A percentile compares a stretch with the other conserved stretches of the same genome.
phyloP scores from a whole-genome alignment of 2,797 vertebrate species.

The Onychomys torridus region DNA sequence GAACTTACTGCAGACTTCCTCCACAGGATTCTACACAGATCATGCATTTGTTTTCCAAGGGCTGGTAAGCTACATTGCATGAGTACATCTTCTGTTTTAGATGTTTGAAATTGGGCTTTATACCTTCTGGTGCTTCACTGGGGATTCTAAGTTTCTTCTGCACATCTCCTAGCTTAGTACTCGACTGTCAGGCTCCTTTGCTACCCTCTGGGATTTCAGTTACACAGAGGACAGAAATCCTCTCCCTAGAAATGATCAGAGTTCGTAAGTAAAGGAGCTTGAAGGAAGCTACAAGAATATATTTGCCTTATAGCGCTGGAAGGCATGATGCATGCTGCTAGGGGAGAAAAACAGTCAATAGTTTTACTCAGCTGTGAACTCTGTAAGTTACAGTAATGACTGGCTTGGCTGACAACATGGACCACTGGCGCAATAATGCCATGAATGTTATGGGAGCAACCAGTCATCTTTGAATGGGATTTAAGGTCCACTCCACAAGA shows the following conservation, averaged over 20 bases:
- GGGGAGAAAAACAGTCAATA: not conserved
- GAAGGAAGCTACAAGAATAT: not conserved
- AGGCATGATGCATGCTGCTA: too few species aligned
- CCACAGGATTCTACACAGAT: not conserved
- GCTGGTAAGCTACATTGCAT: not conserved
- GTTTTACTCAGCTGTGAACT: not conserved
- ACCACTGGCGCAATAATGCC: too few species aligned
- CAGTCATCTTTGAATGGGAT: not conserved
- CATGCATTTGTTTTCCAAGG: constrained; percentile 22
- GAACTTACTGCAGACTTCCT: not conserved
- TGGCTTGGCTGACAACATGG: not conserved
- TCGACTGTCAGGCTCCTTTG: constrained; percentile 18
- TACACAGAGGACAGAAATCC: not conserved
- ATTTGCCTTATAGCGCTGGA: not conserved
- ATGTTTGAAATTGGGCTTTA: constrained; percentile 36
- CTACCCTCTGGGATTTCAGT: not conserved
- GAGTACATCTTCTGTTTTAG: constrained; percentile 34
- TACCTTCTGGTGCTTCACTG: not conserved
- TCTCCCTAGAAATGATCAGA: constrained; percentile 3
- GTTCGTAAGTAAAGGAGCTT: constrained; percentile 39
- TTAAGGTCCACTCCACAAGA: not conserved
- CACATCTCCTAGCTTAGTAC: not conserved
- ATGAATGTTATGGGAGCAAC: not conserved
- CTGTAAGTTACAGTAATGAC: not conserved
- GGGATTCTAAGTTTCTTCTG: not conserved